Evolutionary conservation across 1,140 invertebrate genomes (phyloP).

Genomic region (Linepithema humile): DNA sequence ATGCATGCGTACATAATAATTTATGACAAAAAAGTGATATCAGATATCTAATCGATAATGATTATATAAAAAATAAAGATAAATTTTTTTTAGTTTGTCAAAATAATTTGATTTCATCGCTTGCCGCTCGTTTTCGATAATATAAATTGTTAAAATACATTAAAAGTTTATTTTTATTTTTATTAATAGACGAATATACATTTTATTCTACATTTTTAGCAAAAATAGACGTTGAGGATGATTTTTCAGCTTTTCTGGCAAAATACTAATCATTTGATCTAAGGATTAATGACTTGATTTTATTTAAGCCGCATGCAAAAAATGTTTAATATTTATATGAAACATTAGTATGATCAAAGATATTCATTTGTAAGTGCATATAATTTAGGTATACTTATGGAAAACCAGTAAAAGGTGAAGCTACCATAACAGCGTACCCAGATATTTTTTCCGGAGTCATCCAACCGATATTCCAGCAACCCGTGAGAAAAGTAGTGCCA

Average conservation of each 20-base stretch:
- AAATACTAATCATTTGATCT: not conserved
- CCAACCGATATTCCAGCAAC: conserved; percentile 91
- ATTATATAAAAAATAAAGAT: no score
- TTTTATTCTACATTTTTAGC: not conserved
- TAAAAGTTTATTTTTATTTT: not conserved
- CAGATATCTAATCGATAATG: no score
- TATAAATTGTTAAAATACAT: not conserved
- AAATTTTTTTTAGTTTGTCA: no score
- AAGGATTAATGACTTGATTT: not conserved
- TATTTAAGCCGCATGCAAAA: not conserved
- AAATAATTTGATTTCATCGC: no score
- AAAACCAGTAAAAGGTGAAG: conserved; percentile 92
- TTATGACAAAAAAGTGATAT: no score
- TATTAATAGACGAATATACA: not conserved
- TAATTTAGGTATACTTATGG: conserved; percentile 90
- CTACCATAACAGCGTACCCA: conserved; percentile 90
- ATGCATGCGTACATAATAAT: no score
- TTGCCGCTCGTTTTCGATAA: no score
- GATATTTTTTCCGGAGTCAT: conserved; percentile 91
- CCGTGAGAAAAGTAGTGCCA: conserved; percentile 91
- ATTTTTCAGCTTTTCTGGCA: not conserved
- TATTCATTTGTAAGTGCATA: conserved; percentile 63
- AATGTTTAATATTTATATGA: not conserved
- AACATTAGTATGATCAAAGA: conserved; percentile 55
- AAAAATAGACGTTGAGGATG: not conserved